These are phyloP conservation scores for Datnioides undecimradiatus DNA, from an alignment of 2,113 vertebrate genomes.

Conservation along the genomic window DNA sequence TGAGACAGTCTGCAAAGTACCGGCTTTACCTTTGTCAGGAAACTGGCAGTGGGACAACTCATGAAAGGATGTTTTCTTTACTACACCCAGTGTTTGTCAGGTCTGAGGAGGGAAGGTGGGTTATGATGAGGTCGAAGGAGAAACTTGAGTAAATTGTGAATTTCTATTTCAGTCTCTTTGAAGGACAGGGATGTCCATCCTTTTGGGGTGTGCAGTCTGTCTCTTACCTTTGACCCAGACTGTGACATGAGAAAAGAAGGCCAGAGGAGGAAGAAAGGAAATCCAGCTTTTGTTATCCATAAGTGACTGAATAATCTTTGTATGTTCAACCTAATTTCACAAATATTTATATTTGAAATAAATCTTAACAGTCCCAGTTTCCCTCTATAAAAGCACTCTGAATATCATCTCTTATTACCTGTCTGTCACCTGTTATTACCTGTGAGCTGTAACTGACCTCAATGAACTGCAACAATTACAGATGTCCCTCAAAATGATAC, in stretches of 20 bases:
- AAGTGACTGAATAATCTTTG: not conserved
- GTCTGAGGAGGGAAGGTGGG: constrained; percentile 62
- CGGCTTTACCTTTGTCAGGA: constrained; percentile 82
- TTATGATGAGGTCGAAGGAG: constrained; percentile 63
- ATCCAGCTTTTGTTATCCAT: constrained; percentile 31
- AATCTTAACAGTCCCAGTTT: not conserved
- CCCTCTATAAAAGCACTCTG: not conserved
- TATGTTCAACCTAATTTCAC: not conserved
- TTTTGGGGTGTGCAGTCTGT: constrained; percentile 60
- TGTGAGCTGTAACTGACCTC: not conserved
- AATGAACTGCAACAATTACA: not conserved
- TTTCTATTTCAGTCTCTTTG: constrained; percentile 85
- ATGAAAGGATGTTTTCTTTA: constrained; percentile 88
- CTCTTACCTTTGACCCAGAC: constrained; percentile 72
- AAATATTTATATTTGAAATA: not conserved
- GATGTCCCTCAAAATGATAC: not conserved
- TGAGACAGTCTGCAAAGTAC: constrained; percentile 18
- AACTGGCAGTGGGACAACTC: constrained; percentile 83
- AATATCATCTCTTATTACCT: not conserved
- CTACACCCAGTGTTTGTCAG: constrained; percentile 83
- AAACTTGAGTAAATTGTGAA: constrained; percentile 31
- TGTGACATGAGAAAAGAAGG: constrained; percentile 45
- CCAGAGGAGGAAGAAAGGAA: constrained; percentile 66
- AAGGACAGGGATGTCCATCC: constrained; percentile 59
- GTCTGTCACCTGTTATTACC: not conserved